A percentile compares a stretch with the other conserved stretches of the same genome.
Evolutionary conservation across 1,140 invertebrate species (phyloP).

Genomic region (Musca vetustissima): DNA sequence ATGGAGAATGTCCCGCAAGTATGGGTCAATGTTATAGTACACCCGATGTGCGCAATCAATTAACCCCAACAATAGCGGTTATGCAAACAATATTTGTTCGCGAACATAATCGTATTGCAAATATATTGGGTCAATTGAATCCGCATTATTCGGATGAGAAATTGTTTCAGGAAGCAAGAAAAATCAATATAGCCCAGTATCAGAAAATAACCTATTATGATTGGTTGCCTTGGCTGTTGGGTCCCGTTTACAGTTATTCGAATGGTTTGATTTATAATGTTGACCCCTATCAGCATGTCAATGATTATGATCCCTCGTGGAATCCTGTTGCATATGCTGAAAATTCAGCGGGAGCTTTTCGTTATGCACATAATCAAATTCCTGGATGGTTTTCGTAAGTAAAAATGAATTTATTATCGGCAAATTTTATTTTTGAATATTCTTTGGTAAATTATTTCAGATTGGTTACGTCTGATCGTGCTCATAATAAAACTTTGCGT

Average conservation of each 20-base stretch:
- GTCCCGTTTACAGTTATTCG: constrained; percentile 64
- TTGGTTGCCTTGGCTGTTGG: constrained; percentile 79
- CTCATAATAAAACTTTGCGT: constrained; percentile 61
- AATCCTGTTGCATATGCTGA: constrained; percentile 80
- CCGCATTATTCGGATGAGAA: constrained; percentile 85
- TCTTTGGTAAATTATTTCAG: constrained; percentile 54
- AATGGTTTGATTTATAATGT: constrained; percentile 65
- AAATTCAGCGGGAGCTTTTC: constrained; percentile 80
- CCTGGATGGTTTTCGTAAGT: constrained; percentile 75
- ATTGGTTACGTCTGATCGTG: constrained; percentile 65
- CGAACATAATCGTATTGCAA: constrained; percentile 88
- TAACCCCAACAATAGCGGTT: constrained; percentile 76
- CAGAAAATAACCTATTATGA: constrained; percentile 86
- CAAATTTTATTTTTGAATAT: neutral
- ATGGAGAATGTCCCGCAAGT: constrained; percentile 62
- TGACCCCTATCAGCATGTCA: constrained; percentile 67
- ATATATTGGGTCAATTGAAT: constrained; percentile 71
- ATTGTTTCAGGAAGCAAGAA: constrained; percentile 81
- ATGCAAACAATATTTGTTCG: constrained; percentile 82
- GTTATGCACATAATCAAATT: constrained; percentile 82
- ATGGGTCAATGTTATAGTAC: constrained; percentile 69
- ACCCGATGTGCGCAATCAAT: constrained; percentile 84
- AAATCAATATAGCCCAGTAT: constrained; percentile 74
- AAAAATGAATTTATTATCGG: neutral
- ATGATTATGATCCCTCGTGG: constrained; percentile 81